phyloP scores from a whole-genome alignment of 2,797 vertebrate species.

The Gymnoscopelus microlampas region DNA sequence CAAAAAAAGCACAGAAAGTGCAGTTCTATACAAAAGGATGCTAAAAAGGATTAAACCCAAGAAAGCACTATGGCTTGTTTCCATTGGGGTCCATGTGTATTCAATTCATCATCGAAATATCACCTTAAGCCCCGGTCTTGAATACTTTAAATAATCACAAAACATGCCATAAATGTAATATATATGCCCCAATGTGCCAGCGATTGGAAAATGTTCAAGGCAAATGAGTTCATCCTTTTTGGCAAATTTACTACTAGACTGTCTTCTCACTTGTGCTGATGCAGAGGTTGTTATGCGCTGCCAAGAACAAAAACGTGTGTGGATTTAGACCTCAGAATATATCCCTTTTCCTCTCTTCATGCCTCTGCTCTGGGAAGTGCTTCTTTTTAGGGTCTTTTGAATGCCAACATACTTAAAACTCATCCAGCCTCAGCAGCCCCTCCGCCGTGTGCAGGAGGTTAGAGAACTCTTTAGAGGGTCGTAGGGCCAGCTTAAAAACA shows the following conservation, averaged over 20 bases:
- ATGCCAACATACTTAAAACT: conserved; percentile 35
- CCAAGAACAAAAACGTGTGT: neutral
- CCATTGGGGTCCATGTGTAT: no score
- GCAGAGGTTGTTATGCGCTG: neutral
- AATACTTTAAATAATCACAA: no score
- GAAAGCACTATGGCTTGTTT: no score
- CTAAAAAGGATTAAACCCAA: no score
- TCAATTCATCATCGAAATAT: no score
- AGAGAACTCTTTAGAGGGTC: conserved; percentile 58
- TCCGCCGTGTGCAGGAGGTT: conserved; percentile 41
- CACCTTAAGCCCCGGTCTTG: no score
- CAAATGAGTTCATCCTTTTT: neutral
- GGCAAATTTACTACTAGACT: neutral
- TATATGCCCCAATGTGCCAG: no score
- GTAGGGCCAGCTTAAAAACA: conserved; percentile 73
- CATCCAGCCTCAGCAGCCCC: conserved; percentile 40
- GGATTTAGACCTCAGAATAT: neutral
- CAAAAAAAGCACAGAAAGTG: no score
- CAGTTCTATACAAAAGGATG: no score
- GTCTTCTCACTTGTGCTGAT: neutral
- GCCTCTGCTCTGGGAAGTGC: conserved; percentile 23
- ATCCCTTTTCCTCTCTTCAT: neutral
- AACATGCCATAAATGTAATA: no score
- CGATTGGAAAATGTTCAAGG: no score
- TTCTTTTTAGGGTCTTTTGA: conserved; percentile 13